Evolutionary conservation across 2,113 vertebrate species (phyloP).

Genomic region (Salminus brasiliensis): DNA sequence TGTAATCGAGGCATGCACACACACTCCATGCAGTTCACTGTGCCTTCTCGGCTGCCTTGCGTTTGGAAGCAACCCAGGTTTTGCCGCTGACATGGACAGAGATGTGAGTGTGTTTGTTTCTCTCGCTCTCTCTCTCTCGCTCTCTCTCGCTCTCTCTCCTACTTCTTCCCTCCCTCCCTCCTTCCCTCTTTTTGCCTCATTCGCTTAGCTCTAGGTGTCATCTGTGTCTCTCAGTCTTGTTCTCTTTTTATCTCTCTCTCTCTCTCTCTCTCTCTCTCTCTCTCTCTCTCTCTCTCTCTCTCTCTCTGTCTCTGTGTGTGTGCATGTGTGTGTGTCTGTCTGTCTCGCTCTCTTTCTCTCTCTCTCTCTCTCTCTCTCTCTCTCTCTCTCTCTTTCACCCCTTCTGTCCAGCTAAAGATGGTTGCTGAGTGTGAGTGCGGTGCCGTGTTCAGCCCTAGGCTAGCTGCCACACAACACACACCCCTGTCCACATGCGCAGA

Average conservation of each 20-base stretch:
- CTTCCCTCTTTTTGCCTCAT: no score
- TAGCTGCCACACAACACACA: constrained; percentile 20
- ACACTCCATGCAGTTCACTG: constrained; percentile 84
- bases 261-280: constrained; percentile 18
- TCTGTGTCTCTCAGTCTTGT: not conserved
- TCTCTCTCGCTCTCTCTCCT: constrained; percentile 40
- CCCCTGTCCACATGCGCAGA: constrained; percentile 4
- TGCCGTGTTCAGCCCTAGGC: constrained; percentile 31
- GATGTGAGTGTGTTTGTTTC: constrained; percentile 84
- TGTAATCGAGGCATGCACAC: constrained; percentile 97
- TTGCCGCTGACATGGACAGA: constrained; percentile 83
- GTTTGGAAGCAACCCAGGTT: constrained; percentile 82
- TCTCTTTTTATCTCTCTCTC: not conserved
- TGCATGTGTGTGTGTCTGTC: no score
- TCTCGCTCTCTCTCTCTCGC: constrained; percentile 51
- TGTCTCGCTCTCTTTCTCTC: constrained; percentile 41
- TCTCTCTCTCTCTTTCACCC: constrained; percentile 31
- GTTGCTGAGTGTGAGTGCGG: constrained; percentile 56
- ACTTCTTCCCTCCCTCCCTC: constrained; percentile 46
- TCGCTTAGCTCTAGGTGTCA: no score
- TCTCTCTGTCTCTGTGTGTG: no score
- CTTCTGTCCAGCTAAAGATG: constrained; percentile 56
- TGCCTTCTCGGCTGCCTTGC: constrained; percentile 80
- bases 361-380: constrained; percentile 49
- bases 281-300: constrained; percentile 29